Percentiles rank a stretch among this genome's conserved stretches.
Conservation (phyloP, 1,140 invertebrate genomes). For the Proales similis region DNA sequence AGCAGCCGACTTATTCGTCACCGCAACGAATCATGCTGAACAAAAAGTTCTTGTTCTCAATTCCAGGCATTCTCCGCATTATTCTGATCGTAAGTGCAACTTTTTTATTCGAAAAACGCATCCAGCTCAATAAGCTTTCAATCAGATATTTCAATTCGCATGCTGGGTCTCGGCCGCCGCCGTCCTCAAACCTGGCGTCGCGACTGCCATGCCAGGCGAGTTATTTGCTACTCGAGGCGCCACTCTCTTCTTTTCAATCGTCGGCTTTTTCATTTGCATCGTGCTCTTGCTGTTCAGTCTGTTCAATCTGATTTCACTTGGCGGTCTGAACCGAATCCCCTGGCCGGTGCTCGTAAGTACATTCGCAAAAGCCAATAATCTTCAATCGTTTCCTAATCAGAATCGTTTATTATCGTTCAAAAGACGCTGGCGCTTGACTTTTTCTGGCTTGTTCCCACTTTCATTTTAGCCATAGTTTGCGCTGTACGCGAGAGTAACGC, state of each 20-base stretch:
- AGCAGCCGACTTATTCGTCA: neutral
- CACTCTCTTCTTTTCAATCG: slow-evolving; percentile 28
- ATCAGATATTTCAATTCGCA: slow-evolving; percentile 32
- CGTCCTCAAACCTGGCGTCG: slow-evolving; percentile 6
- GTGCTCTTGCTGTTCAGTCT: slow-evolving; percentile 6
- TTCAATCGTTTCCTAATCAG: neutral
- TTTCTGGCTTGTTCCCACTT: slow-evolving; percentile 29
- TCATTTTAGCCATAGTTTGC: slow-evolving; percentile 24
- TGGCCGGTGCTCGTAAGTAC: slow-evolving; percentile 20
- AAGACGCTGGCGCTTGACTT: slow-evolving; percentile 8
- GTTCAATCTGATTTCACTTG: slow-evolving; percentile 9
- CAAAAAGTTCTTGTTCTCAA: slow-evolving; percentile 19
- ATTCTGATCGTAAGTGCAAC: slow-evolving; percentile 4
- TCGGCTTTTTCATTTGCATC: slow-evolving; percentile 16
- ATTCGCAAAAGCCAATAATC: neutral
- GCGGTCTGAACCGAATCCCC: slow-evolving; percentile 10
- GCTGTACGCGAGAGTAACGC: slow-evolving; percentile 28
- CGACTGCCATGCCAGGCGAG: neutral
- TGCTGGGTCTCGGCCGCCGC: slow-evolving; percentile 31
- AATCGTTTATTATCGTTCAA: too few species aligned
- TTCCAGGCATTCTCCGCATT: slow-evolving; percentile 13
- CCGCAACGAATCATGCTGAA: slow-evolving; percentile 24
- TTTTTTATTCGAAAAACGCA: neutral
- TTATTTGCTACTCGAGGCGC: slow-evolving; percentile 9
- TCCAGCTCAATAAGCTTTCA: slow-evolving; percentile 2